Conservation (phyloP, 2,888 invertebrate genomes). For the Lycocerus yunnanus region DNA sequence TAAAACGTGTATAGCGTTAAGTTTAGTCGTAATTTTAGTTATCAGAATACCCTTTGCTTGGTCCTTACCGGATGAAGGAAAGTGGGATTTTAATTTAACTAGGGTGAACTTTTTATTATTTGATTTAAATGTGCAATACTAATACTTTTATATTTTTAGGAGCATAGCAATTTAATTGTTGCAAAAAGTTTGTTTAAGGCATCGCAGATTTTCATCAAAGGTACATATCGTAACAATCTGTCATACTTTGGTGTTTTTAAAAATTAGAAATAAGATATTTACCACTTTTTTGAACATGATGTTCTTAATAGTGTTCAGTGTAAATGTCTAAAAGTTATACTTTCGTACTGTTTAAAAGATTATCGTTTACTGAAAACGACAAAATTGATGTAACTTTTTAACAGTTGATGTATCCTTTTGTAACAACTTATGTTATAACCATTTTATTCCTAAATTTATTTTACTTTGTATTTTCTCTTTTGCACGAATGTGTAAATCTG, state of each 20-base stretch:
- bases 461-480: not conserved
- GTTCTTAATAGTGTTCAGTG: no score
- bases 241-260: slow-evolving; percentile 17
- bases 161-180: slow-evolving; percentile 56
- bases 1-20: not conserved
- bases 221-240: slow-evolving; percentile 64
- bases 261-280: no score
- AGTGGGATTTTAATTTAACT: slow-evolving; percentile 67
- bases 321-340: no score
- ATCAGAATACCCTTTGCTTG: not conserved
- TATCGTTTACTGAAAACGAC: no score
- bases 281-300: no score
- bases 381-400: no score
- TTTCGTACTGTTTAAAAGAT: not conserved
- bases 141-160: slow-evolving; percentile 48
- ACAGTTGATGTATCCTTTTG: not conserved
- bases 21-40: not conserved
- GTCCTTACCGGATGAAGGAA: slow-evolving; percentile 67
- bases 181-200: slow-evolving; percentile 72
- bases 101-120: slow-evolving; percentile 44
- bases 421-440: not conserved
- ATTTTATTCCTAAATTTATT: not conserved
- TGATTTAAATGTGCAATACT: not conserved
- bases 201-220: slow-evolving; percentile 70
- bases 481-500: not conserved